A percentile compares a stretch with the other conserved stretches of the same genome.
phyloP scores from a whole-genome alignment of 1,140 invertebrate genomes.

The Musca vetustissima region DNA sequence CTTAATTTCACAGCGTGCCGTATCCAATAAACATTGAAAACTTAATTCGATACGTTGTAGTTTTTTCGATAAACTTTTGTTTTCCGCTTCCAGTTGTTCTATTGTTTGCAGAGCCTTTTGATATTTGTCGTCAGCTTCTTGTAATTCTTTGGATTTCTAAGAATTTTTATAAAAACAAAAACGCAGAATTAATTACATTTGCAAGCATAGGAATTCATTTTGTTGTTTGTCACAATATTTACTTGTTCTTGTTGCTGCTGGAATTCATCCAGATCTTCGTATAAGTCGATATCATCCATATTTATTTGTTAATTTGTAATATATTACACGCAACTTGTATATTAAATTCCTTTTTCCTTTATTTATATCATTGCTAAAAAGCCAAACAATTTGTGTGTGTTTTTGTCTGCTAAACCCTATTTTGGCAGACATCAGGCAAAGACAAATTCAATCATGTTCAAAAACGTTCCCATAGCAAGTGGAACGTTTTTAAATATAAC shows the following conservation, averaged over 20 bases:
- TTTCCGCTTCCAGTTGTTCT: slow-evolving; percentile 31
- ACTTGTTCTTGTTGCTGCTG: slow-evolving; percentile 43
- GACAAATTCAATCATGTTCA: too few species aligned
- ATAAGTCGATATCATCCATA: slow-evolving; percentile 45
- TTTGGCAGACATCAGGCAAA: too few species aligned
- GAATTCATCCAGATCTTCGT: slow-evolving; percentile 50
- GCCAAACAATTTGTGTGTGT: too few species aligned
- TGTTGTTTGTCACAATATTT: too few species aligned
- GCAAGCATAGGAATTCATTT: too few species aligned
- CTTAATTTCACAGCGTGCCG: slow-evolving; percentile 44
- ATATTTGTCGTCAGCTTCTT: slow-evolving; percentile 38
- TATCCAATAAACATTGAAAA: slow-evolving; percentile 45
- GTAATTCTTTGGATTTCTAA: slow-evolving; percentile 47
- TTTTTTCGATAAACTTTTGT: slow-evolving; percentile 41
- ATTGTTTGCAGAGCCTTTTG: slow-evolving; percentile 33
- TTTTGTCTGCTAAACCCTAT: too few species aligned
- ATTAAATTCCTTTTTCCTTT: too few species aligned
- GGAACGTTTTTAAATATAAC: too few species aligned
- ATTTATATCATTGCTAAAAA: too few species aligned
- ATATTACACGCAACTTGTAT: background rate
- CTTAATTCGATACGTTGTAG: slow-evolving; percentile 44
- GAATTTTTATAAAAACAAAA: slow-evolving; percentile 9
- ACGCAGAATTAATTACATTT: too few species aligned
- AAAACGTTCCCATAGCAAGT: too few species aligned
- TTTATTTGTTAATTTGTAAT: slow-evolving; percentile 24